phyloP scores from a whole-genome alignment of 2,888 invertebrate species.

The Cistogaster globosa region DNA sequence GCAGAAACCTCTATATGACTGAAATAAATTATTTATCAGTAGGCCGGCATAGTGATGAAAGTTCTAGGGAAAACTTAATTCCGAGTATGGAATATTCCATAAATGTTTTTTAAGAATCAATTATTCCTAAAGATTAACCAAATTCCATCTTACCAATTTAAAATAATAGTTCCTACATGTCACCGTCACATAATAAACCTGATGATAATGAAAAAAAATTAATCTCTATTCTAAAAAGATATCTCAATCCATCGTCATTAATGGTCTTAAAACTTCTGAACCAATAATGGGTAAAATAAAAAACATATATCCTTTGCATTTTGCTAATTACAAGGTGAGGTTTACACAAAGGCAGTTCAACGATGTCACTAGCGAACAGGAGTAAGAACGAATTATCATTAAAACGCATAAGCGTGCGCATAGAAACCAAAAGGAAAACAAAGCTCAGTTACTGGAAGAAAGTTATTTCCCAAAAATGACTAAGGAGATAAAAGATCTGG shows the following conservation, averaged over 20 bases:
- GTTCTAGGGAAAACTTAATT: conserved; percentile 12
- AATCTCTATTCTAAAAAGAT: background rate
- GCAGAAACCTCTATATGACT: background rate
- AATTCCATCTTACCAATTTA: no score
- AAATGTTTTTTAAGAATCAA: background rate
- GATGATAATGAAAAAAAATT: no score
- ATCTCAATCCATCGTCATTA: background rate
- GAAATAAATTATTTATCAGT: background rate
- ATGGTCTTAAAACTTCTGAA: conserved; percentile 9
- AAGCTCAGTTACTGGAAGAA: no score
- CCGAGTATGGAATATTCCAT: conserved; percentile 8
- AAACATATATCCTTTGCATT: no score
- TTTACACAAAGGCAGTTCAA: no score
- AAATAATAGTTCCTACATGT: background rate
- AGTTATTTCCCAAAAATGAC: no score
- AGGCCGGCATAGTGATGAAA: background rate
- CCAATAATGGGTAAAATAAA: conserved; percentile 10
- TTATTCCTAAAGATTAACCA: background rate
- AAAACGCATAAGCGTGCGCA: no score
- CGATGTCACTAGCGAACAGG: no score
- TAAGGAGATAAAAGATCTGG: no score
- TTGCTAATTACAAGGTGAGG: no score
- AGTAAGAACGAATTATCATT: no score
- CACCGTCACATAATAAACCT: background rate
- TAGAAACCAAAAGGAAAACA: no score